Base-by-base conservation (phyloP, 2,113 vertebrate genomes). In the Centrocercus urophasianus region DNA sequence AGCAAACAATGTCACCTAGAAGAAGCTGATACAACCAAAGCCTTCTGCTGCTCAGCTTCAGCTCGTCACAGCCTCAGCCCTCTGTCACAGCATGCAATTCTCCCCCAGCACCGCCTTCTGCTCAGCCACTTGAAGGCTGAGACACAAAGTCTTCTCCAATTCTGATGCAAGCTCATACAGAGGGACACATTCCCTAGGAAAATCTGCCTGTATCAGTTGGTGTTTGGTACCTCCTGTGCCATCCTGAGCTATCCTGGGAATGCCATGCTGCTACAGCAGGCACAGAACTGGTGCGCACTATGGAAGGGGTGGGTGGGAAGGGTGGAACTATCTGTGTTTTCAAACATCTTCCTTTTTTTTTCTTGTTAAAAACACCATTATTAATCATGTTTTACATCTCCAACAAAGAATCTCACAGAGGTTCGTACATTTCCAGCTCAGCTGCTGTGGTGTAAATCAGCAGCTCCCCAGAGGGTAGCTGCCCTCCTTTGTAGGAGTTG, bases 11-110 rank as follows among this genome's bases (percentile, higher is more conserved):
- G 91, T 95, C 96, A 95, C 93, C 90, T 94, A 66, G 78, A 75
- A 94, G 56, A 89, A 86, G 79, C 90, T 92, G 92, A 83, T 90
- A 83, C 67, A 81, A 57, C 36, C 57, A 56, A 54, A 93, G 72
- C 83, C 90, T 89, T 93, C 91, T 96, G 95, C 96, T 97, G 96
- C 95, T 96, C 94, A 93, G 93, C 90, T 74, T 30, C 96, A 92
- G 92, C 92, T 94, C 64, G 34, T 80, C 79, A 40, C 3, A 77
- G 64, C 79, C n/a, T 19, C 73, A 87, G 69, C 60, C 72, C 83
- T 59, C 34, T 65, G 56, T 54, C 95, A 92, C 28, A 91, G 86
- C 75, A 25, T 52, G 16, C 50, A 5, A 50, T 83, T 74, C 87
- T 89, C 38, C 64, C n/a, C 57, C 73, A 82, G 86, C 72, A 5